phyloP scores from a whole-genome alignment of 2,113 vertebrate genomes.

The Oceanodroma tethys region DNA sequence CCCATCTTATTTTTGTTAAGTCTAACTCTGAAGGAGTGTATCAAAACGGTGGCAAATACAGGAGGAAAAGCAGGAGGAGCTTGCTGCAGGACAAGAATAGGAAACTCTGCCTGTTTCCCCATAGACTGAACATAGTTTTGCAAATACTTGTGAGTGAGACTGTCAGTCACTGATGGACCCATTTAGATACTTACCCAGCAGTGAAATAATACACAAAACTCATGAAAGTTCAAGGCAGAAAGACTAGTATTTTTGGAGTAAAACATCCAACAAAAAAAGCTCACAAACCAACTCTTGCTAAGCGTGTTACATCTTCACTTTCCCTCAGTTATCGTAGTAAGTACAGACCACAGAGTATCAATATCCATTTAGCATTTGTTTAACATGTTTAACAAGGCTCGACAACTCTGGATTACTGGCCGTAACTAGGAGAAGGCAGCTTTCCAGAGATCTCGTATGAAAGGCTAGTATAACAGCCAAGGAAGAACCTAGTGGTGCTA shows the following conservation, averaged over 20 bases:
- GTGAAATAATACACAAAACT: not conserved
- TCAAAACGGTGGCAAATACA: not conserved
- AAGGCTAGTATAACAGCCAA: not conserved
- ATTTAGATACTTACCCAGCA: not conserved
- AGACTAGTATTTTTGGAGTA: not conserved
- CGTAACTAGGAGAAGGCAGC: not conserved
- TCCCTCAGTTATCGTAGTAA: not conserved
- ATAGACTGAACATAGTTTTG: not conserved
- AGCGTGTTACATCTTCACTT: not conserved
- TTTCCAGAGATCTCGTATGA: not conserved
- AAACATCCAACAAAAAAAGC: not conserved
- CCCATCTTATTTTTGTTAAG: not conserved
- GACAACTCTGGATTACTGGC: not conserved
- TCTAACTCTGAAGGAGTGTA: not conserved
- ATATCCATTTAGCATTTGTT: not conserved
- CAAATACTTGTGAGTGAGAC: not conserved
- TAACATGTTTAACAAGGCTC: not conserved
- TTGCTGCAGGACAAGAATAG: not conserved
- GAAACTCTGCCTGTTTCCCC: not conserved
- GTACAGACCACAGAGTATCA: not conserved
- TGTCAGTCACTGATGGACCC: not conserved
- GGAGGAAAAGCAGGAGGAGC: not conserved
- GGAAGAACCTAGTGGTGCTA: not conserved
- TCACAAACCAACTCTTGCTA: not conserved
- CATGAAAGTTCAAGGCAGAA: not conserved